Evolutionary conservation across 2,113 vertebrate species (phyloP).

Genomic region (Polyodon spathula): DNA sequence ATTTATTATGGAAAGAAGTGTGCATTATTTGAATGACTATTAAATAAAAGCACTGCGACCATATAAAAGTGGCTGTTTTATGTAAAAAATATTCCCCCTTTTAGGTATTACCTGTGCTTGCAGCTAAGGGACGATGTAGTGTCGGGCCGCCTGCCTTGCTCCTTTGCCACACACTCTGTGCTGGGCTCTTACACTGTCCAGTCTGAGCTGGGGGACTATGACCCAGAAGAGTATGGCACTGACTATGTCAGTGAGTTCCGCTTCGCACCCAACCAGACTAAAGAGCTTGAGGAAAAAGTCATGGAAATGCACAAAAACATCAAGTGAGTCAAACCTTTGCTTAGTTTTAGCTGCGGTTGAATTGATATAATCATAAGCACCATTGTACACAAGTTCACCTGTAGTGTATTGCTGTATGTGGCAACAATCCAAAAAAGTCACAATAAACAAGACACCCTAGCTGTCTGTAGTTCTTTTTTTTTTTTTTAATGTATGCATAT

Average conservation of each 20-base stretch:
- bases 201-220: constrained; percentile 88
- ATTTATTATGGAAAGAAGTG: no score
- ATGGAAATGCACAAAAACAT: constrained; percentile 91
- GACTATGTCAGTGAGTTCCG: constrained; percentile 85
- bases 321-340: constrained; percentile 56
- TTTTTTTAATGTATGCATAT: no score
- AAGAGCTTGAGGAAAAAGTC: constrained; percentile 90
- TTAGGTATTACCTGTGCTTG: constrained; percentile 91
- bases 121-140: constrained; percentile 88
- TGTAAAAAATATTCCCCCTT: neutral
- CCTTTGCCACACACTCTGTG: constrained; percentile 82
- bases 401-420: no score
- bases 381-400: no score
- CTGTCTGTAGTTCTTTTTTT: no score
- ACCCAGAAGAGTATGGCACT: constrained; percentile 73
- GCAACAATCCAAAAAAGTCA: no score
- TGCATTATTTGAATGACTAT: no score
- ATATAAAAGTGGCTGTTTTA: no score
- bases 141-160: constrained; percentile 87
- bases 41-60: no score
- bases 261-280: constrained; percentile 87
- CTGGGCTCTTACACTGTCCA: constrained; percentile 89
- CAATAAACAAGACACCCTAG: no score
- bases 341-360: neutral
- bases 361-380: no score